Base-by-base conservation (phyloP, 2,888 invertebrate species). In the Habroteleia sp. region DNA sequence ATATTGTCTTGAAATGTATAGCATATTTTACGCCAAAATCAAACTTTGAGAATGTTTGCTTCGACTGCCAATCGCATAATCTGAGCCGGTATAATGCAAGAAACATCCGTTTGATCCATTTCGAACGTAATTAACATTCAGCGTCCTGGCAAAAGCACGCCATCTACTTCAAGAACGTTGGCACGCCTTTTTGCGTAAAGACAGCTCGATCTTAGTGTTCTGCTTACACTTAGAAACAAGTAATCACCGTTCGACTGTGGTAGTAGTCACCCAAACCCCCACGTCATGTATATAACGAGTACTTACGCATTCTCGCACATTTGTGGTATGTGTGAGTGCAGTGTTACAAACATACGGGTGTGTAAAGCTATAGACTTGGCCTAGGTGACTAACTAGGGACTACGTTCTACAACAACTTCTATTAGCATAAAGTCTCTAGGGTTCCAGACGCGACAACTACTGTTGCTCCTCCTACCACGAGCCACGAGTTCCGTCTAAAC, bases 391-490 rank as follows among this genome's bases (percentile, higher is more conserved):
- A 66, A 68, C 78, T 60, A 66, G 74, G 72, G 77, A 62, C 65
- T 68, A 60, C 71, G 71, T 76, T 80, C 77, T 79, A 74, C 79
- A 82, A 81, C 81, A 82, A 81, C 80, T 82, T 82, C 81, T 83
- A 84, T 84, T 82, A 84, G 82, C 84, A 83, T 84, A 84, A 84
- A 82, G 82, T 82, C 82, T 81, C 79, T 69, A 60, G 80, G 80
- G 79, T 71, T 81, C 79, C 81, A 80, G 82, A 82, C 81, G 80
- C 80, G 81, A 80, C 82, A 81, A 82, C 80, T 80, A 79, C 79
- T 77, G 77, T 74, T 69, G 76, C 72, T 48, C 41, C 76, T 63
- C 66, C 68, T 42, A 65, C 68, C 56, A 58, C 29, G 60, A 50
- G 3, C 50, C 42, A 66, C 31, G 63, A 76, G 66, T 74, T 71